Conservation (phyloP, 2,113 vertebrate genomes). For the Genyomyrus donnyi region DNA sequence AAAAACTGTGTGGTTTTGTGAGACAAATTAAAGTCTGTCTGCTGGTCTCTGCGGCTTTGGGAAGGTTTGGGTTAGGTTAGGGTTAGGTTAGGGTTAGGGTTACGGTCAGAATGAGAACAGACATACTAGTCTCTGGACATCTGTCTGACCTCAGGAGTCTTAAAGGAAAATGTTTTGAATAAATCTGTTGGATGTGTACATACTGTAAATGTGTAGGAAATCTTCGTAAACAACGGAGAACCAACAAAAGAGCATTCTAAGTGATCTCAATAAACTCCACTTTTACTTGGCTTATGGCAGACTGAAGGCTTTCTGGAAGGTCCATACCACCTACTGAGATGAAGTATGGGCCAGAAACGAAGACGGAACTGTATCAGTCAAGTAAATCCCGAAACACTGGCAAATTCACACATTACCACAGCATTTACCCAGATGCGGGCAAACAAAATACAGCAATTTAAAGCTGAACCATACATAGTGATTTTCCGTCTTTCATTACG, state of each 20-base stretch:
- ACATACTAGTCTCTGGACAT: background rate
- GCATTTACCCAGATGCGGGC: background rate
- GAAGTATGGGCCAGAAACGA: background rate
- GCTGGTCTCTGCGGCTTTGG: background rate
- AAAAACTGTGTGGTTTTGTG: slow-evolving; percentile 6
- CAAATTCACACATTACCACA: background rate
- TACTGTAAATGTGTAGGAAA: background rate
- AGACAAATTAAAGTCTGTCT: background rate
- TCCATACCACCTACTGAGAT: background rate
- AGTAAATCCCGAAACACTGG: background rate
- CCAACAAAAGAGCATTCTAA: background rate
- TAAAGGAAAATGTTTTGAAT: background rate
- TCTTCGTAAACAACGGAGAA: background rate
- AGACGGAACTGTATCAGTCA: background rate
- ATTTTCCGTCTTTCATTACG: background rate
- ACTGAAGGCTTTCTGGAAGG: background rate
- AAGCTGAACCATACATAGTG: background rate
- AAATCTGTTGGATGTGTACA: background rate
- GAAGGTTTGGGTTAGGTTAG: background rate
- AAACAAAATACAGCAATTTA: background rate
- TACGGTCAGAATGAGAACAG: background rate
- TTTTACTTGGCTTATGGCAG: background rate
- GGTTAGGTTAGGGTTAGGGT: no score
- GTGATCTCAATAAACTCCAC: background rate
- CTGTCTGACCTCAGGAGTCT: background rate